phyloP scores from a whole-genome alignment of 2,888 invertebrate genomes.

The Oxycera nigricornis region DNA sequence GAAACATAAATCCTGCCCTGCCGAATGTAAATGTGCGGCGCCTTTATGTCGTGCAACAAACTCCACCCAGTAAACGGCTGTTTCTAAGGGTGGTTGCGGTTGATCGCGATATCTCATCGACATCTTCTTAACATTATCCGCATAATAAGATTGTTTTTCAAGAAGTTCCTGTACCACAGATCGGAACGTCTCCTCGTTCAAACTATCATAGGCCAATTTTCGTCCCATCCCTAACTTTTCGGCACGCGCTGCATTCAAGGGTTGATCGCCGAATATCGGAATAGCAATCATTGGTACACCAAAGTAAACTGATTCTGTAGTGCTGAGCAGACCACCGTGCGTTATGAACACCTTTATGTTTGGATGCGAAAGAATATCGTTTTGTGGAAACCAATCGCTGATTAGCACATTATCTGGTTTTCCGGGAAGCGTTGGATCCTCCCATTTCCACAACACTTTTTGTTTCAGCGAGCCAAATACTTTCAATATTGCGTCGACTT shows the following conservation, averaged over 20 bases:
- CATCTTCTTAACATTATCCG: conserved; percentile 47
- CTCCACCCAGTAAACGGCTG: conserved; percentile 59
- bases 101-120: conserved; percentile 56
- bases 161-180: conserved; percentile 50
- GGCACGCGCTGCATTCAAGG: conserved; percentile 50
- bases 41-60: conserved; percentile 57
- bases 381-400: conserved; percentile 59
- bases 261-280: conserved; percentile 60
- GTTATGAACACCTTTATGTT: conserved; percentile 64
- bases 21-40: conserved; percentile 54
- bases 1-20: conserved; percentile 54
- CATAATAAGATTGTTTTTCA: conserved; percentile 48
- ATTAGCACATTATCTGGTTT: conserved; percentile 54
- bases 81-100: conserved; percentile 54
- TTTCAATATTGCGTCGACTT: conserved; percentile 52
- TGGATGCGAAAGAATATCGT: conserved; percentile 61
- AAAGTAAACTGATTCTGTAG: conserved; percentile 61
- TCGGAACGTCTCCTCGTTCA: conserved; percentile 49
- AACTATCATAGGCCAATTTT: conserved; percentile 48
- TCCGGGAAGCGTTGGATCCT: conserved; percentile 28
- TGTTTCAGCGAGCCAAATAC: conserved; percentile 41
- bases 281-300: conserved; percentile 62
- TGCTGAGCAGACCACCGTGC: conserved; percentile 65
- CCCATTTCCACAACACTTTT: conserved; percentile 45
- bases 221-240: conserved; percentile 50